Percentiles rank a stretch among this genome's conserved stretches.
Conservation (phyloP, 1,140 invertebrate species). For the Magallana gigas region DNA sequence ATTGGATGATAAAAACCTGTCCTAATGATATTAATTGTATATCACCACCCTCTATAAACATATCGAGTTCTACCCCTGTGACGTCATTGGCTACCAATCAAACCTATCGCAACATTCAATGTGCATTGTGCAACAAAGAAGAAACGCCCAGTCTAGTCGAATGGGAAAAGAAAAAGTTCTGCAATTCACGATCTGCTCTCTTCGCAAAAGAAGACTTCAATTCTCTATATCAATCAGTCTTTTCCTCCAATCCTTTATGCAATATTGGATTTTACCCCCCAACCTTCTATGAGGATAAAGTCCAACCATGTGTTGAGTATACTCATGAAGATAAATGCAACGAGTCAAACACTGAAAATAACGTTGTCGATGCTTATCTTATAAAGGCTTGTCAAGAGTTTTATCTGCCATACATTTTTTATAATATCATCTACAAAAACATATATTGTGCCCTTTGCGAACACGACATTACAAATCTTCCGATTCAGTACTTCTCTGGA, state of each 20-base stretch:
- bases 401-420: not conserved
- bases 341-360: not conserved
- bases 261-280: not conserved
- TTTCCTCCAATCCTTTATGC: not conserved
- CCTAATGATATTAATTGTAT: not conserved
- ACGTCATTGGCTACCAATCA: not conserved
- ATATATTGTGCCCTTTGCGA: slow-evolving; percentile 18
- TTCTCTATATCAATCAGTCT: not conserved
- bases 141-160: not conserved
- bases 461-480: not conserved
- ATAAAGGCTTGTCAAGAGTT: not conserved
- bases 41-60: not conserved
- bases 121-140: not conserved
- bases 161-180: not conserved
- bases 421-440: not conserved
- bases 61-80: not conserved
- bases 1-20: slow-evolving; percentile 13
- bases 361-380: not conserved
- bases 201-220: not conserved
- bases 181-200: not conserved
- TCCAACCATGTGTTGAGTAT: not conserved
- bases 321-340: not conserved
- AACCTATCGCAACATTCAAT: not conserved
- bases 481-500: not conserved
- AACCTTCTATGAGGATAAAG: not conserved